Base-by-base conservation (phyloP, 1,140 invertebrate species). In the Eurosta solidaginis region DNA sequence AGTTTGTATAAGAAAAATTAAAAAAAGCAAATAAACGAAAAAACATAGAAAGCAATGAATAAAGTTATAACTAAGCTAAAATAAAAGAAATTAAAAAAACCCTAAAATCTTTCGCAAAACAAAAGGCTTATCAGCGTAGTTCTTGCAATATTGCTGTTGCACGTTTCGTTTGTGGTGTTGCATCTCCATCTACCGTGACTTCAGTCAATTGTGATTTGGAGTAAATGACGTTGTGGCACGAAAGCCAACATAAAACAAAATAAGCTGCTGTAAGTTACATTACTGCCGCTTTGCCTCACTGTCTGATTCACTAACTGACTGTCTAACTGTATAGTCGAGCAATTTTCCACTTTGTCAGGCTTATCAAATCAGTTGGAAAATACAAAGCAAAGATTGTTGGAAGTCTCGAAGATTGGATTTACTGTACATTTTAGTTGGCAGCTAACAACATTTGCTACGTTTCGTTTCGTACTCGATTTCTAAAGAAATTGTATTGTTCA, bases 301-400 rank as follows among this genome's bases (percentile, higher is more conserved):
- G 12, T 17, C 59, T n/a, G 59, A 68, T n/a, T n/a, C n/a, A n/a
- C 25, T 29, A 10, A 29, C 17, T 54, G 33, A 68, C 59, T 40
- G 59, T 40, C 59, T 36, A n/a, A 40, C n/a, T 40, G 17, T 12
- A 17, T 40, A 68, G 33, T 20, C 29, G 1, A 33, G 33, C 59
- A 68, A 68, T 68, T 68, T 40, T 68, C 59, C 59, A 68, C 59
- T 42, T 68, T 68, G 59, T 68, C 59, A 40, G 27, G 29, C 59
- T 68, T 68, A 68, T 68, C 33, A 68, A 68, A 68, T 68, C 59
- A 68, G 59, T 40, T 68, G 59, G 27, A 68, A 40, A 36, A 36
- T 29, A 40, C 59, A 68, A 42, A 36, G 59, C 3, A 68, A 68
- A 68, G 59, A n/a, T 40, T 47, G 45, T 12, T 33, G 36, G 14